A percentile compares a stretch with the other conserved stretches of the same genome.
Evolutionary conservation across 2,113 vertebrate species (phyloP).

Genomic region (Hippopotamus amphibius): DNA sequence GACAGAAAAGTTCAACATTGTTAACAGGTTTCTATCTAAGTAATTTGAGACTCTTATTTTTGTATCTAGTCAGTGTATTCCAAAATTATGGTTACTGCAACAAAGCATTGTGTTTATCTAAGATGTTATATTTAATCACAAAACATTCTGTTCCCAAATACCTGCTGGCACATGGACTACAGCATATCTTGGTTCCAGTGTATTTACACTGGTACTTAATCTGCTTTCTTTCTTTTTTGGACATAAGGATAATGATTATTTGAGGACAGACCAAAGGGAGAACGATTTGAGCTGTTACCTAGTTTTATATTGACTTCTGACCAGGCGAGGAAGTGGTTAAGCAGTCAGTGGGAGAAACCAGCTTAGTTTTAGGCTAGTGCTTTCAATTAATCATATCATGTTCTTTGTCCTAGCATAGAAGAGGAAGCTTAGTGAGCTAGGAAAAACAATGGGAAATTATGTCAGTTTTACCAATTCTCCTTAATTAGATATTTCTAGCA

Average conservation of each 20-base stretch:
- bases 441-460: not conserved
- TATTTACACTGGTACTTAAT: not conserved
- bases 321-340: not conserved
- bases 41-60: conserved; percentile 31
- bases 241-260: not conserved
- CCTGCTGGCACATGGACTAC: not conserved
- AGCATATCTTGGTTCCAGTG: not conserved
- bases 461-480: not conserved
- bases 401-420: not conserved
- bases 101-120: not conserved
- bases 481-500: conserved; percentile 35
- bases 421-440: not conserved
- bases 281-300: not conserved
- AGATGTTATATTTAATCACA: not conserved
- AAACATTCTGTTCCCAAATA: not conserved
- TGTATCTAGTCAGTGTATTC: not conserved
- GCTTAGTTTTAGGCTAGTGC: not conserved
- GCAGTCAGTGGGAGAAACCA: not conserved
- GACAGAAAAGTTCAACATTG: not conserved
- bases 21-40: not conserved
- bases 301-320: not conserved
- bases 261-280: not conserved
- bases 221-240: not conserved
- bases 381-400: not conserved
- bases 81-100: not conserved